Percentiles rank a stretch among this genome's conserved stretches.
Conservation (phyloP, 1,140 invertebrate species). For the Lithobius niger region DNA sequence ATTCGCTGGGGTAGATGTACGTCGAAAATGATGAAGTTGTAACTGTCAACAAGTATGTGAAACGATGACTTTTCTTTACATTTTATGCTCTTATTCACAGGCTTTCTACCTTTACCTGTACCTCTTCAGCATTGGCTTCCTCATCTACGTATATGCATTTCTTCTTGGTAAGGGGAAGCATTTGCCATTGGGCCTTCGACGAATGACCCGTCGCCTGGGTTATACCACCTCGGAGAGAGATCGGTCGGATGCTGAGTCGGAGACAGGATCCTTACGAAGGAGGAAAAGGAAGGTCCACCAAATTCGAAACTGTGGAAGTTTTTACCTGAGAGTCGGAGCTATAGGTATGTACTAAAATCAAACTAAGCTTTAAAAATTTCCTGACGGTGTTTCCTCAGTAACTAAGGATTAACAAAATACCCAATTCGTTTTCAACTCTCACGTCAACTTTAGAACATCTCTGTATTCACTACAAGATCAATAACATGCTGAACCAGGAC, state of each 20-base stretch:
- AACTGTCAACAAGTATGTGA: no score
- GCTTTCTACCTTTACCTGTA: slow-evolving; percentile 59
- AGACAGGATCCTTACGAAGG: neutral
- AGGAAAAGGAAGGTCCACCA: neutral
- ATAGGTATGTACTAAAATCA: no score
- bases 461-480: no score
- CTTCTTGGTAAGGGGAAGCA: neutral
- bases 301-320: slow-evolving; percentile 54
- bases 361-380: no score
- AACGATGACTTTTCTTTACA: no score
- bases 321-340: slow-evolving; percentile 83
- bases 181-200: neutral
- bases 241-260: neutral
- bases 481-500: no score
- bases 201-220: neutral
- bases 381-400: no score
- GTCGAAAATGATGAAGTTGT: no score
- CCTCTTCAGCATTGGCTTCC: slow-evolving; percentile 55
- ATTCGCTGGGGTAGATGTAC: no score
- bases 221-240: neutral
- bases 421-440: no score
- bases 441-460: no score
- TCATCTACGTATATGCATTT: slow-evolving; percentile 62
- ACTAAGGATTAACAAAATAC: no score
- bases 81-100: neutral